Evolutionary conservation across 23 tunicate species (phyloP).

Genomic region (Halocynthia roretzi): DNA sequence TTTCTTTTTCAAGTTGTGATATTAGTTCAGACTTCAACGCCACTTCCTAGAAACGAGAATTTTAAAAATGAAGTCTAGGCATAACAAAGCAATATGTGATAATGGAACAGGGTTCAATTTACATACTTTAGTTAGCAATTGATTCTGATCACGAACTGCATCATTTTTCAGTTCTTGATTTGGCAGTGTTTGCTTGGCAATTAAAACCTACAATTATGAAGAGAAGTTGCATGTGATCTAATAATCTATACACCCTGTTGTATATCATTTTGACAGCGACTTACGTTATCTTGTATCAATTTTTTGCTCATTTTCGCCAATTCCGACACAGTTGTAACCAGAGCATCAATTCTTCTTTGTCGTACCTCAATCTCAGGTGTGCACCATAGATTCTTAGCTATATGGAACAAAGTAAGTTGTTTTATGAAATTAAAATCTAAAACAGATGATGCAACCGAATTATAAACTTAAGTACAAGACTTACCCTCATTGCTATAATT

Average conservation of each 20-base stretch:
- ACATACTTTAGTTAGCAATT: background rate
- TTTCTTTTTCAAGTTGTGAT: slow-evolving; percentile 59
- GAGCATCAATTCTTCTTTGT: slow-evolving; percentile 11
- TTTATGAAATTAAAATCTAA: background rate
- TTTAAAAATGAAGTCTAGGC: background rate
- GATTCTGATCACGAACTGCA: slow-evolving; percentile 4
- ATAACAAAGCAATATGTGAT: background rate
- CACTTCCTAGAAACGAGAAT: slow-evolving; percentile 36
- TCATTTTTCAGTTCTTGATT: background rate
- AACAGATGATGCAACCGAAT: background rate
- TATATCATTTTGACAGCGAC: too few relatives aligned
- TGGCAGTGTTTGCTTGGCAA: too few relatives aligned
- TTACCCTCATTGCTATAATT: background rate
- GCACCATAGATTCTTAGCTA: too few relatives aligned
- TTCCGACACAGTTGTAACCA: slow-evolving; percentile 23
- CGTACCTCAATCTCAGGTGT: too few relatives aligned
- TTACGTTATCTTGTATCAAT: too few relatives aligned
- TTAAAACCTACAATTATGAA: too few relatives aligned
- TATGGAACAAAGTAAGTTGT: background rate
- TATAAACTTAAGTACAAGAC: background rate
- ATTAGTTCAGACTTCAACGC: slow-evolving; percentile 34
- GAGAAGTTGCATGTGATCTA: too few relatives aligned
- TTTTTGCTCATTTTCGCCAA: too few relatives aligned
- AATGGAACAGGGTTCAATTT: background rate
- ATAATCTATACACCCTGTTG: too few relatives aligned